Conservation (phyloP, 2,888 invertebrate species). For the Aricia artaxerxes region DNA sequence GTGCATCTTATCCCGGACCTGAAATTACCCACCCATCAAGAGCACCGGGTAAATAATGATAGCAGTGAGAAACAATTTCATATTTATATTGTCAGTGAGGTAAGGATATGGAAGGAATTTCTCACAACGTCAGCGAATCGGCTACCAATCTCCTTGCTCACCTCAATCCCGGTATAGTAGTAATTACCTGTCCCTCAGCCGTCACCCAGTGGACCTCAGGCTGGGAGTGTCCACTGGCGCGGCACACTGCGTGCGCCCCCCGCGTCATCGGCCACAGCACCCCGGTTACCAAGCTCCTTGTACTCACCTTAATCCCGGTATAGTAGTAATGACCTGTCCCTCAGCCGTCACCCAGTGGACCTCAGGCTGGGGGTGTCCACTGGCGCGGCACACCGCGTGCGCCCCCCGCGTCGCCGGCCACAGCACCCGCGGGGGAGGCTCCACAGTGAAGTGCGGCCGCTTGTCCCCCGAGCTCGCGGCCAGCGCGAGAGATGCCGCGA, state of each 20-base stretch:
- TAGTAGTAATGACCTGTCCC: slow-evolving; percentile 70
- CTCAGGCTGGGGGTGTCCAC: slow-evolving; percentile 68
- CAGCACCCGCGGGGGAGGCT: slow-evolving; percentile 68
- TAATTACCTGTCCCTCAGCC: slow-evolving; percentile 67
- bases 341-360: slow-evolving; percentile 73
- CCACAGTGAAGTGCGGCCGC: slow-evolving; percentile 65
- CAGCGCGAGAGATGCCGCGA: slow-evolving; percentile 51
- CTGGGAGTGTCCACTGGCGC: slow-evolving; percentile 66
- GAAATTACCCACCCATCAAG: no score
- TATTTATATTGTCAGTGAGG: no score
- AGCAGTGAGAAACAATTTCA: no score
- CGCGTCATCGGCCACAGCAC: slow-evolving; percentile 72
- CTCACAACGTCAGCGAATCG: no score
- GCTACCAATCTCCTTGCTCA: slow-evolving; percentile 39
- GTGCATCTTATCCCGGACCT: no score
- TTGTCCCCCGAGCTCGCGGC: slow-evolving; percentile 60
- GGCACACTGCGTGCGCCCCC: slow-evolving; percentile 67
- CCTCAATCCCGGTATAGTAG: slow-evolving; percentile 73
- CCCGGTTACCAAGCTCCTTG: slow-evolving; percentile 38
- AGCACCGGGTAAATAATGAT: no score
- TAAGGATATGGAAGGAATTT: no score
- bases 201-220: slow-evolving; percentile 75
- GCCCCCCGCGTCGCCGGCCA: slow-evolving; percentile 74
- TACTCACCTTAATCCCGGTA: slow-evolving; percentile 69
- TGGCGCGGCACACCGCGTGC: slow-evolving; percentile 64